Base-by-base conservation (phyloP, 2,113 vertebrate species). In the Thryonomys swinderianus region DNA sequence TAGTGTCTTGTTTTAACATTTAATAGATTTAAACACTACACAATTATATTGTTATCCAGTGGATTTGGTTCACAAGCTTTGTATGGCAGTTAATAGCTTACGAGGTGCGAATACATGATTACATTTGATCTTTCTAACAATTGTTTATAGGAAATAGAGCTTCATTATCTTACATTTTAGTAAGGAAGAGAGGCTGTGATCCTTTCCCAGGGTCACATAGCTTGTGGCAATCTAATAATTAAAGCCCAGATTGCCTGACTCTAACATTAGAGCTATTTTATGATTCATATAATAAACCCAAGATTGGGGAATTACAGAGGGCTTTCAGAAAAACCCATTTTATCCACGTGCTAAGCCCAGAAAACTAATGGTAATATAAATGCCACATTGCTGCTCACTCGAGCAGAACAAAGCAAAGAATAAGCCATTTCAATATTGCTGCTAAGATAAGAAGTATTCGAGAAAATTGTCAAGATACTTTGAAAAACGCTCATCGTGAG, bases 361-460 rank as follows among this genome's bases (percentile, higher is more conserved):
- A 89, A 88, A 61, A 64, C 18, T 21, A 74, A 64, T 61, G 25
- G 55, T 81, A 59, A 71, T 59, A 71, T 69, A 91, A 93, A 89
- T 84, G 32, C 37, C 74, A 84, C 3, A 53, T 87, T 6, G 40
- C 7, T 69, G 40, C 53, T 94, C 45, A 84, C 16, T 92, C 66
- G 42, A 82, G n/a, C 67, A 83, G 83, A 96, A 84, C 25, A 61
- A 88, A 93, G 64, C 61, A 91, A 94, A 85, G 59, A 95, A 85
- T 57, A 57, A 88, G 27, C 8, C 25, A 79, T 74, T 83, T 79
- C 53, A 64, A 0, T 53, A 32, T 37, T 64, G 27, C 62, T 37
- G 82, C 48, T 18, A 85, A 71, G 27, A 71, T 48, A 92, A 92
- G 86, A 80, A n/a, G 42, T 73, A 23, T 73, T 32, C 57, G 86